Conservation (phyloP, 2,797 vertebrate genomes). For the Xyrichtys novacula region DNA sequence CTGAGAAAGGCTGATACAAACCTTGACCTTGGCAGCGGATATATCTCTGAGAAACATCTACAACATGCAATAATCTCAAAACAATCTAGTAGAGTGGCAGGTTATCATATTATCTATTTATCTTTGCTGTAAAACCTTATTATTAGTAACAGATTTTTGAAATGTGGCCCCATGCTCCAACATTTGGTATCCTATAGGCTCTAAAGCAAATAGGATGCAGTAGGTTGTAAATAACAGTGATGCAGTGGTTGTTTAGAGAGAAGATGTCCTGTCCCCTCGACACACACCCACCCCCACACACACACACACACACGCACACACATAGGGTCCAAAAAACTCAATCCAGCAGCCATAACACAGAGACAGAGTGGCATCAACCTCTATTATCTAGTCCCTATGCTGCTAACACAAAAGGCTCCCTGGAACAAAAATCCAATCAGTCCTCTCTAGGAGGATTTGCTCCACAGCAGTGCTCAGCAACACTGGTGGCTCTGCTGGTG, state of each 20-base stretch:
- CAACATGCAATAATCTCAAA: constrained; percentile 23
- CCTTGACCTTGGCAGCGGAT: constrained; percentile 45
- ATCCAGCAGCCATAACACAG: constrained; percentile 78
- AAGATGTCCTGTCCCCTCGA: background rate
- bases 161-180: background rate
- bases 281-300: background rate
- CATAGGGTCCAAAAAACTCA: constrained; percentile 68
- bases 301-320: constrained; percentile 7
- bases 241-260: constrained; percentile 40
- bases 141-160: constrained; percentile 6
- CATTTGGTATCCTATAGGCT: constrained; percentile 18
- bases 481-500: constrained; percentile 81
- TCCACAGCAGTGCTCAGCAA: constrained; percentile 82
- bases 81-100: constrained; percentile 29
- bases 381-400: constrained; percentile 85
- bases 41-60: constrained; percentile 30
- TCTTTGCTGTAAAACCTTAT: background rate
- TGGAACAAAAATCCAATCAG: constrained; percentile 87
- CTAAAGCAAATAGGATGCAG: constrained; percentile 18
- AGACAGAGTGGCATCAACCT: constrained; percentile 82
- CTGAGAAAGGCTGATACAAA: constrained; percentile 38
- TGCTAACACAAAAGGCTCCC: constrained; percentile 85
- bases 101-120: constrained; percentile 39
- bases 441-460: constrained; percentile 84
- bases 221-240: constrained; percentile 43